These are phyloP conservation scores for Acronicta aceris DNA, from an alignment of 2,888 invertebrate genomes.

Conservation along the genomic window DNA sequence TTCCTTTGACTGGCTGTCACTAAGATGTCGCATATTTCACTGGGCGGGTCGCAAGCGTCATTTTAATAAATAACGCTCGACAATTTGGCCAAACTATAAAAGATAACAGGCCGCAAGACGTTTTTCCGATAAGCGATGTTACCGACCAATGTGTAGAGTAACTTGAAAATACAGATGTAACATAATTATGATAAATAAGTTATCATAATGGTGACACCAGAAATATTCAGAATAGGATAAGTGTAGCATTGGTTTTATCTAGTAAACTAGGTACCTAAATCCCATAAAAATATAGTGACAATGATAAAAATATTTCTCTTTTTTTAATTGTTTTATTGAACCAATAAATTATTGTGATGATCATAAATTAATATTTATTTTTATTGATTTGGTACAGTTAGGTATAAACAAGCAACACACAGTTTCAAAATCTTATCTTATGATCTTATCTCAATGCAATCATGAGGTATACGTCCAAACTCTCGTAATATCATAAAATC, in stretches of 20 bases:
- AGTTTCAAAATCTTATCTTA: no score
- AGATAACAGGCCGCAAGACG: slow-evolving; percentile 66
- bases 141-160: slow-evolving; percentile 61
- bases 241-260: no score
- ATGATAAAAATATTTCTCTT: no score
- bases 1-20: slow-evolving; percentile 34
- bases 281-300: no score
- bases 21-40: slow-evolving; percentile 39
- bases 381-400: no score
- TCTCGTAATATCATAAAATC: not conserved
- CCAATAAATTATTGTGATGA: no score
- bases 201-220: no score
- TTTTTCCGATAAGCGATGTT: slow-evolving; percentile 70
- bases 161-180: slow-evolving; percentile 14
- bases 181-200: not conserved
- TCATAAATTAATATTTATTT: no score
- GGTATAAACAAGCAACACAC: no score
- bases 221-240: no score
- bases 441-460: not conserved
- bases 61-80: slow-evolving; percentile 73
- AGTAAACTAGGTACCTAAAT: no score
- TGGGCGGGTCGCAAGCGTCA: slow-evolving; percentile 51
- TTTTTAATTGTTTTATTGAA: no score
- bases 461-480: not conserved
- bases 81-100: slow-evolving; percentile 73